Evolutionary conservation across 1,140 invertebrate genomes (phyloP), one percentile per base, ranked within the genome.

Genomic region (Propsilocerus akamusi): DNA sequence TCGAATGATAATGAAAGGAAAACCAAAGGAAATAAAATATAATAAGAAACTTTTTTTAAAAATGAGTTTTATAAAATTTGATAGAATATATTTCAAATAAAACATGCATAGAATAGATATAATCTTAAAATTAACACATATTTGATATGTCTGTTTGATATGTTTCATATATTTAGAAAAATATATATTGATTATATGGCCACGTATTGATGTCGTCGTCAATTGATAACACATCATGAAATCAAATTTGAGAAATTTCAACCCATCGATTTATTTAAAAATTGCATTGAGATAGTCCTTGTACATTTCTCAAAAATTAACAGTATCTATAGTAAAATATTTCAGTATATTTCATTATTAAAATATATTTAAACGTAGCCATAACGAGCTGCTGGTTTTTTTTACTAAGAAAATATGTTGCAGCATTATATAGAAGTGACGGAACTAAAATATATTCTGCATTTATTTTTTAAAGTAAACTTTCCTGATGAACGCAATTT

Each of bases 291-390:
- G 48, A 49, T 22, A 26, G 48, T 49, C 48, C 48, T 49, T 49
- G 48, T 49, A 5, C 28, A 25, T 25, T 30, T 30, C 48, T 49
- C 48, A 32, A 49, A n/a, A 30, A 49, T 17, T 28, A 28, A 23
- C 24, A 49, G 6, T 48, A 10, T 14, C 5, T 10, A 25, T 17
- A 25, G 25, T 6, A 47, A 25, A 25, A 24, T 25, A 7, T 25
- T 23, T 47, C 23, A 24, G n/a, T 46, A 3, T 30, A n/a, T 50
- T 49, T 56, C 28, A 49, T 47, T 26, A 52, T 49, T 49, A 30
- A 54, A 50, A 23, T 34, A 53, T 46, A 46, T n/a, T 7, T 6
- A 49, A 30, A 32, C 22, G 23, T 23, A 50, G 32, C 25, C 26
- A 50, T 24, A 50, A n/a, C n/a, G n/a, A n/a, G n/a, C n/a, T n/a